Conservation (phyloP, 1,140 invertebrate species). For the Trichoplusia ni region DNA sequence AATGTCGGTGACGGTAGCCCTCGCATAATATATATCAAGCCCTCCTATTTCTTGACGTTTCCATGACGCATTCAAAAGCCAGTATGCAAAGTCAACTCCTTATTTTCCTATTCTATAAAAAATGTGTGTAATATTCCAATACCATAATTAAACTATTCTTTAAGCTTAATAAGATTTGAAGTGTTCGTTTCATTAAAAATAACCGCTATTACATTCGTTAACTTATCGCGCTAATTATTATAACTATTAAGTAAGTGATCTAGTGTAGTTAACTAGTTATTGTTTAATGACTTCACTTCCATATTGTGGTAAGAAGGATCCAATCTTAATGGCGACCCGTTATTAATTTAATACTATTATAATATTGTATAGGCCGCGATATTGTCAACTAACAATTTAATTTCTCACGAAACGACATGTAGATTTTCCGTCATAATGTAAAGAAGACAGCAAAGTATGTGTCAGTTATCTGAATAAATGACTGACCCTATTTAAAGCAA, state of each 20-base stretch:
- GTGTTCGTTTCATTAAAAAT: slow-evolving; percentile 31
- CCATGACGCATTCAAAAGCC: slow-evolving; percentile 13
- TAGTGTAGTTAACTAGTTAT: slow-evolving; percentile 34
- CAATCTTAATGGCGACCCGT: slow-evolving; percentile 2
- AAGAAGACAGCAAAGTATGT: no score
- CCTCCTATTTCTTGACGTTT: background rate
- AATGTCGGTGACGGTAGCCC: background rate
- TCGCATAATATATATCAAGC: background rate
- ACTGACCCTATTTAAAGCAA: no score
- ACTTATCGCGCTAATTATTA: slow-evolving; percentile 44
- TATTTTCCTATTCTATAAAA: slow-evolving; percentile 25
- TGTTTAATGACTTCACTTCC: slow-evolving; percentile 25
- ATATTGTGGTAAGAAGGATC: background rate
- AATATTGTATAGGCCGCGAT: slow-evolving; percentile 69
- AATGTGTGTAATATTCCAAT: slow-evolving; percentile 16
- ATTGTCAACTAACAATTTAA: slow-evolving; percentile 54
- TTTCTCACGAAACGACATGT: slow-evolving; percentile 11
- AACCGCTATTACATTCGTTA: slow-evolving; percentile 30
- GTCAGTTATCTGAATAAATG: no score
- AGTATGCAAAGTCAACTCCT: slow-evolving; percentile 17
- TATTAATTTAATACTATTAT: slow-evolving; percentile 26
- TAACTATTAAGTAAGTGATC: slow-evolving; percentile 43
- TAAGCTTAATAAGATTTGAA: slow-evolving; percentile 32
- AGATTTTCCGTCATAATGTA: background rate
- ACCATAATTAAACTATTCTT: slow-evolving; percentile 21